Percentiles rank a stretch among this genome's conserved stretches.
Conservation (phyloP, 2,888 invertebrate species). For the Anthrax anthrax region DNA sequence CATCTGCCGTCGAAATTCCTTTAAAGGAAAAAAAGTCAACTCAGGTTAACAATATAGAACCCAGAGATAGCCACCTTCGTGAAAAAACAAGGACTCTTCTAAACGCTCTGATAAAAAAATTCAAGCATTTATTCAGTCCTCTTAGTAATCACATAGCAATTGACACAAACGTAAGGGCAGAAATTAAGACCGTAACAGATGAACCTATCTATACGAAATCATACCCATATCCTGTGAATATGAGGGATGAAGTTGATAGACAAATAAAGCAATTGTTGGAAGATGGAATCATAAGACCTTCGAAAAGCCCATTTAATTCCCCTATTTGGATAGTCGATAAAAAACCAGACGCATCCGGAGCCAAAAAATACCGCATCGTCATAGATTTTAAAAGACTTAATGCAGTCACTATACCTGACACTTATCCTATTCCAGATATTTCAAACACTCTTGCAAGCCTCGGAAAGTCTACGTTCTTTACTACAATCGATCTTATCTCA, state of each 20-base stretch:
- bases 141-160: background rate
- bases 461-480: constrained; percentile 6
- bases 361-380: constrained; percentile 3
- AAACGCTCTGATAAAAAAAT: background rate
- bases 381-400: constrained; percentile 3
- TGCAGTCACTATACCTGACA: constrained; percentile 3
- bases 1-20: constrained; percentile 6
- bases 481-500: constrained; percentile 7
- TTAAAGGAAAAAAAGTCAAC: constrained; percentile 6
- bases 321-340: constrained; percentile 17
- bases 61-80: background rate
- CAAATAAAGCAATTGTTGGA: constrained; percentile 1
- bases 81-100: background rate
- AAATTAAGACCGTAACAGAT: constrained; percentile 5
- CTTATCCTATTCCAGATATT: constrained; percentile 2
- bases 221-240: constrained; percentile 2
- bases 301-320: constrained; percentile 11
- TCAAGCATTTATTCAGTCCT: constrained; percentile 1
- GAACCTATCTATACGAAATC: constrained; percentile 1
- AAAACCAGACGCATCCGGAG: constrained; percentile 13
- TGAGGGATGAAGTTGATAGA: constrained; percentile 2
- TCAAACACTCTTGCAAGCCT: constrained; percentile 3
- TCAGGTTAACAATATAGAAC: constrained; percentile 5
- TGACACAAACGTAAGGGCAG: constrained; percentile 2
- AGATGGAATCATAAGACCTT: constrained; percentile 6